Percentiles rank a stretch among this genome's conserved stretches.
Evolutionary conservation across 2,113 vertebrate species (phyloP).

Genomic region (Polypterus senegalus): DNA sequence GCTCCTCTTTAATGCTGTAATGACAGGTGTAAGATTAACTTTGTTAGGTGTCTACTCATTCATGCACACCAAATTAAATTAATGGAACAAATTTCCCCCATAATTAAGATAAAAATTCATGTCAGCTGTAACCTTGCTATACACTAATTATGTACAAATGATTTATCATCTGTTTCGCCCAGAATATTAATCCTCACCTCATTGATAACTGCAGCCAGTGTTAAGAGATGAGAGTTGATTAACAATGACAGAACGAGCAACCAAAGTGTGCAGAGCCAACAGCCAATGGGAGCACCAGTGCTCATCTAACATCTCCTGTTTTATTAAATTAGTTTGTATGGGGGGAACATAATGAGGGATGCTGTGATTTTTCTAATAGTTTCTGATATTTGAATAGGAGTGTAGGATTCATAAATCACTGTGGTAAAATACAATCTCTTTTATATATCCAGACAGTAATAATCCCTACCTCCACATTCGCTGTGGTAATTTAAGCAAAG

Average conservation of each 20-base stretch:
- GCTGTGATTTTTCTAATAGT: constrained; percentile 60
- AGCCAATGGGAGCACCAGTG: constrained; percentile 54
- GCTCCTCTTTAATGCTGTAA: constrained; percentile 52
- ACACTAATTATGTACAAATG: constrained; percentile 93
- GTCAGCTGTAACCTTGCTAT: constrained; percentile 89
- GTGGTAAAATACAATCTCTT: too few relatives aligned
- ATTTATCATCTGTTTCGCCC: constrained; percentile 83
- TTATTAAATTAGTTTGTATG: constrained; percentile 59
- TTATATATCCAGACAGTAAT: too few relatives aligned
- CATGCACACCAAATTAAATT: constrained; percentile 87
- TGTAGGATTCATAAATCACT: constrained; percentile 30
- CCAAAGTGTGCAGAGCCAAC: constrained; percentile 45
- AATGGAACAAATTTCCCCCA: constrained; percentile 88
- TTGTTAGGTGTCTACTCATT: constrained; percentile 75
- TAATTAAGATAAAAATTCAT: constrained; percentile 97
- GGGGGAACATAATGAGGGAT: constrained; percentile 59
- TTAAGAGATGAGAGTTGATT: constrained; percentile 84
- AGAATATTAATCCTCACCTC: constrained; percentile 84
- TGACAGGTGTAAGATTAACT: constrained; percentile 89
- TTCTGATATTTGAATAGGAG: constrained; percentile 55
- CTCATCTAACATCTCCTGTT: constrained; percentile 46
- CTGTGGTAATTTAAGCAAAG: too few relatives aligned
- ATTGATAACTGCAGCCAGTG: constrained; percentile 75
- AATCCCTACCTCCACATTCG: too few relatives aligned
- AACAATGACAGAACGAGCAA: constrained; percentile 79